These are phyloP conservation scores for Caenorhabditis afra DNA, from an alignment of 2,888 invertebrate genomes.

Conservation along the genomic window DNA sequence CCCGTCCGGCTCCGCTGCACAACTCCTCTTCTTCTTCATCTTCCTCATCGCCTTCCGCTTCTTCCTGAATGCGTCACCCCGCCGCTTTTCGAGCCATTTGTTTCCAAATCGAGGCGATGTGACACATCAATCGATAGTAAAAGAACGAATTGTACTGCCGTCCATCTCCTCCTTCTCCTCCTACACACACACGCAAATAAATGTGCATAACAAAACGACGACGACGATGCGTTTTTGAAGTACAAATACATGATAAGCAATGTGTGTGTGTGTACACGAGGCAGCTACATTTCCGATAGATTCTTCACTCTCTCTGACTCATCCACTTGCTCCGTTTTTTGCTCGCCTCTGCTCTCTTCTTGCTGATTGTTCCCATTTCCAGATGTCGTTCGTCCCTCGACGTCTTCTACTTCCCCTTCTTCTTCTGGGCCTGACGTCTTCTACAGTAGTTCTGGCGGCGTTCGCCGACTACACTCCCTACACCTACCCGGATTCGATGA, in stretches of 20 bases:
- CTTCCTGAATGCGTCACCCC: too few species aligned
- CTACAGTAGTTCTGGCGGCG: slow-evolving; percentile 3
- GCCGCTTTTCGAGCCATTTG: too few species aligned
- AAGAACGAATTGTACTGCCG: too few species aligned
- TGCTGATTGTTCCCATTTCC: background rate
- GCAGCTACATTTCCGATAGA: slow-evolving; percentile 16
- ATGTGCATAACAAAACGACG: slow-evolving; percentile 35
- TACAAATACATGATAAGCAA: slow-evolving; percentile 52
- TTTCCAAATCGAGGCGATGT: too few species aligned
- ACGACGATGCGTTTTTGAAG: slow-evolving; percentile 49
- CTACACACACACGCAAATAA: background rate
- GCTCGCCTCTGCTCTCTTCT: background rate
- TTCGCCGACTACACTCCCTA: slow-evolving; percentile 54
- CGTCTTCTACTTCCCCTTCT: too few species aligned
- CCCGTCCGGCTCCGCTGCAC: background rate
- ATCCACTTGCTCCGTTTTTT: background rate
- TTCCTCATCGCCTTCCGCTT: background rate
- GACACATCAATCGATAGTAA: too few species aligned
- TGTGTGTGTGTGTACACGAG: slow-evolving; percentile 1
- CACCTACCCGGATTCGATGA: slow-evolving; percentile 55
- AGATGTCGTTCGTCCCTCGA: too few species aligned
- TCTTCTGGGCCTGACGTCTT: background rate
- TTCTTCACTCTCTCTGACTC: slow-evolving; percentile 14
- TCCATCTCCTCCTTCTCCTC: too few species aligned
- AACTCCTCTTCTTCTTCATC: background rate